Conservation (phyloP, 2,113 vertebrate species). For the Passer montanus region DNA sequence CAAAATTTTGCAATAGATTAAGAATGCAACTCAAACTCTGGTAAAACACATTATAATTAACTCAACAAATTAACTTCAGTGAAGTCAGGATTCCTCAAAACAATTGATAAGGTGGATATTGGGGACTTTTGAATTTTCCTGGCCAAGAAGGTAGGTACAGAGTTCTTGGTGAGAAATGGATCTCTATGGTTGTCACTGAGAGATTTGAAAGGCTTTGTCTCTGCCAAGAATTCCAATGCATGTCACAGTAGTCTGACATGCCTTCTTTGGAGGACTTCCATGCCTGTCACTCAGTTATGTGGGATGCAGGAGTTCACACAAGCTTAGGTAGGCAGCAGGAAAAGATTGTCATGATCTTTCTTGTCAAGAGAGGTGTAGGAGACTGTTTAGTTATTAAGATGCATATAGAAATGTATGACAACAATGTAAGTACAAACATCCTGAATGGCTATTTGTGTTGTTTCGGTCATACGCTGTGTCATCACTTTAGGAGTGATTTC, state of each 20-base stretch:
- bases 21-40: background rate
- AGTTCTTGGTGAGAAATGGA: background rate
- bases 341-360: background rate
- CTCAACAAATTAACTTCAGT: background rate
- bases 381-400: background rate
- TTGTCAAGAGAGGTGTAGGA: background rate
- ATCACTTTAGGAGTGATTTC: background rate
- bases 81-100: background rate
- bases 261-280: background rate
- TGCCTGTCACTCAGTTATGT: background rate
- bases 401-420: background rate
- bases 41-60: background rate
- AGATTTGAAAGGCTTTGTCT: background rate
- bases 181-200: background rate
- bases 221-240: background rate
- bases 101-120: background rate
- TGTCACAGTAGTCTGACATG: background rate
- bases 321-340: background rate
- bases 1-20: background rate
- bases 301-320: background rate
- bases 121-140: background rate
- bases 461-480: background rate
- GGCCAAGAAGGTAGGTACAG: background rate
- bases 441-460: background rate
- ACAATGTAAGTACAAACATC: background rate